These are phyloP conservation scores for Serilophus lunatus DNA, from an alignment of 2,113 vertebrate species.

Conservation along the genomic window DNA sequence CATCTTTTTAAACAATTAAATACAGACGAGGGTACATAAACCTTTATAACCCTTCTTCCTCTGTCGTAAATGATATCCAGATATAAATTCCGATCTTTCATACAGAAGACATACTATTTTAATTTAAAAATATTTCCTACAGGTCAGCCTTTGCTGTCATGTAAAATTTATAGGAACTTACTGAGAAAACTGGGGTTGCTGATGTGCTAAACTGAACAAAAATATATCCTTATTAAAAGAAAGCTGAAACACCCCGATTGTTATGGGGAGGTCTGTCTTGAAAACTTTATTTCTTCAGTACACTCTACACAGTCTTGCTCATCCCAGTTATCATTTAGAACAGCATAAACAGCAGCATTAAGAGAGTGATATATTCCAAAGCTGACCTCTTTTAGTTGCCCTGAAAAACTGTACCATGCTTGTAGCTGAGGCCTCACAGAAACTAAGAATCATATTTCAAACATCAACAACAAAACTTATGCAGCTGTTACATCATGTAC, in stretches of 20 bases:
- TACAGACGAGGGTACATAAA: not conserved
- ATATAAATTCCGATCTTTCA: not conserved
- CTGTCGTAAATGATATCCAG: not conserved
- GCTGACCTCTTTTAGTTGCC: not conserved
- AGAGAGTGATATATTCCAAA: not conserved
- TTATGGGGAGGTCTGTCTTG: not conserved
- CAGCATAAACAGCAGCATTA: not conserved
- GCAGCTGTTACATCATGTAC: not conserved
- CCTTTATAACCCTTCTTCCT: not conserved
- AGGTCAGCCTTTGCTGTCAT: not conserved
- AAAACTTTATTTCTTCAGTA: not conserved
- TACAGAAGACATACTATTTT: not conserved
- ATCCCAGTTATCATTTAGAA: not conserved
- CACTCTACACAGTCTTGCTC: not conserved
- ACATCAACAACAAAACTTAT: not conserved
- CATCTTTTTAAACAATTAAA: not conserved
- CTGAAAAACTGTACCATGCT: not conserved
- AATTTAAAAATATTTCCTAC: not conserved
- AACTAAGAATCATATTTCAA: not conserved
- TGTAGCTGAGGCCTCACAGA: not conserved
- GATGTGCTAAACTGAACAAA: not conserved
- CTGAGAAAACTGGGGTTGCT: not conserved
- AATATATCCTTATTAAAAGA: not conserved
- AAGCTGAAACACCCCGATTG: not conserved
- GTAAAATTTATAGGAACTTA: not conserved